Conservation (phyloP, 2,888 invertebrate genomes). For the Metopia argyrocephala region DNA sequence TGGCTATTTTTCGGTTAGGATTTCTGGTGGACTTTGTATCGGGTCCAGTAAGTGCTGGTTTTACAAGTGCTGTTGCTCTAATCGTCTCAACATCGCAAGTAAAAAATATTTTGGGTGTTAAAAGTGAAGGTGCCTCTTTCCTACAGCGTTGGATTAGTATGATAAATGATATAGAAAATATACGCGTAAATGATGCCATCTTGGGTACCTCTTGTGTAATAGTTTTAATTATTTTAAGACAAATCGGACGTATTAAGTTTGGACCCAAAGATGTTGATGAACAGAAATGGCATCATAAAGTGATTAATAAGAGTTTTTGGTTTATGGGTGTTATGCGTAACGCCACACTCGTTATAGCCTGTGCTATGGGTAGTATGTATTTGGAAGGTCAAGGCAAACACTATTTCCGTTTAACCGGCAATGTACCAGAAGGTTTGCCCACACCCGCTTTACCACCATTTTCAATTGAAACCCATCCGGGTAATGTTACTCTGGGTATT, state of each 20-base stretch:
- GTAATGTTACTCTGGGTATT: constrained; percentile 66
- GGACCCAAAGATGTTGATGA: constrained; percentile 79
- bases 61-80: constrained; percentile 93
- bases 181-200: constrained; percentile 85
- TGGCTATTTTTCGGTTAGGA: constrained; percentile 90
- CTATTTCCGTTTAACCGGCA: constrained; percentile 83
- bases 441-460: constrained; percentile 83
- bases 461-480: constrained; percentile 78
- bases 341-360: constrained; percentile 86
- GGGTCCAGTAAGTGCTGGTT: constrained; percentile 92
- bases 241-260: constrained; percentile 83
- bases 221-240: constrained; percentile 86
- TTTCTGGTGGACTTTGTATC: constrained; percentile 94
- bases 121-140: constrained; percentile 86
- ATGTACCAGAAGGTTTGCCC: constrained; percentile 86
- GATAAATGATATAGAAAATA: constrained; percentile 82
- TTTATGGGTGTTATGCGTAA: constrained; percentile 87
- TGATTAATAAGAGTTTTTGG: constrained; percentile 85
- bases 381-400: constrained; percentile 80
- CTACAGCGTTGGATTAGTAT: constrained; percentile 88
- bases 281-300: constrained; percentile 79
- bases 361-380: constrained; percentile 83
- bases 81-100: constrained; percentile 93
- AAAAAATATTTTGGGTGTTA: constrained; percentile 88
- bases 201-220: constrained; percentile 87